phyloP scores from a whole-genome alignment of 2,888 invertebrate genomes.

The Euzetes globulus region DNA sequence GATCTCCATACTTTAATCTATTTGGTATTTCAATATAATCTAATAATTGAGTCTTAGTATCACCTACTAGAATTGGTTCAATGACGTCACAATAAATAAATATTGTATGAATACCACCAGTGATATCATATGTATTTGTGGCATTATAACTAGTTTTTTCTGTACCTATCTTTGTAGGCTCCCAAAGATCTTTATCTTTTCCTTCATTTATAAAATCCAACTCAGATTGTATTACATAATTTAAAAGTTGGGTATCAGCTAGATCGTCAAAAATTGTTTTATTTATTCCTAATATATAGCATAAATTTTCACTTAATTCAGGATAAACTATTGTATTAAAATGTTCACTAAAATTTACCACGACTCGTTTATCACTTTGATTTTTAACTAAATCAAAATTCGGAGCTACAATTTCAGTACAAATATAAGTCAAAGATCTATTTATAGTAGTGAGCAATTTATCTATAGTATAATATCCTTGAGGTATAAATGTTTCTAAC shows the following conservation, averaged over 20 bases:
- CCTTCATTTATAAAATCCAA: too few relatives aligned
- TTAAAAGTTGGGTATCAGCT: neutral
- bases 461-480: too few relatives aligned
- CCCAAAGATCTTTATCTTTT: too few relatives aligned
- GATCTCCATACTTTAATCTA: neutral
- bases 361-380: too few relatives aligned
- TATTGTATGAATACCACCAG: neutral
- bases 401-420: neutral
- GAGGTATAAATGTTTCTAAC: too few relatives aligned
- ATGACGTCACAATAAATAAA: conserved; percentile 5
- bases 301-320: neutral
- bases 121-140: neutral
- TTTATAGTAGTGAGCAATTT: neutral
- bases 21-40: neutral
- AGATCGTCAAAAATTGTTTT: neutral
- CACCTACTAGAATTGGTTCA: neutral
- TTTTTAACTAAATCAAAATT: too few relatives aligned
- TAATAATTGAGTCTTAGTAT: neutral
- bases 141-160: too few relatives aligned
- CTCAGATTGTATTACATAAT: too few relatives aligned
- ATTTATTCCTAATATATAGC: neutral
- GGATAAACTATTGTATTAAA: too few relatives aligned
- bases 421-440: neutral
- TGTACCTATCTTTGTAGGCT: too few relatives aligned
- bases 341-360: too few relatives aligned